These are phyloP conservation scores for Archips xylosteana DNA, from an alignment of 2,888 invertebrate genomes.

Conservation along the genomic window DNA sequence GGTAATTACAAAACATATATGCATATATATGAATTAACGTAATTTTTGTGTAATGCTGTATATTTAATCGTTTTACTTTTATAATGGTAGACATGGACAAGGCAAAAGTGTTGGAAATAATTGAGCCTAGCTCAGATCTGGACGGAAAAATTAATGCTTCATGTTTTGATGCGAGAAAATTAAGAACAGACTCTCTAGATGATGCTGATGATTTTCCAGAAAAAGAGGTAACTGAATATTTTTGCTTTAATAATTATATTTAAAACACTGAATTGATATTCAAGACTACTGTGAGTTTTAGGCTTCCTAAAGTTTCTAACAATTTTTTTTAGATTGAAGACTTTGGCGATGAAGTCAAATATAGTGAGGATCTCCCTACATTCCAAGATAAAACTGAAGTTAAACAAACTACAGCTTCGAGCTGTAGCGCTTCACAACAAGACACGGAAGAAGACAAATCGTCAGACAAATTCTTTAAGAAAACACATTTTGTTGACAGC, in stretches of 20 bases:
- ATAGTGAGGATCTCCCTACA: constrained; percentile 54
- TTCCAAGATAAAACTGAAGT: constrained; percentile 49
- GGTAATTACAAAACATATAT: constrained; percentile 56
- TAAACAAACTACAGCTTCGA: constrained; percentile 51
- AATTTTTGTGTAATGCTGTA: constrained; percentile 7
- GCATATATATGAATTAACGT: background rate
- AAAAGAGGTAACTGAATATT: constrained; percentile 64
- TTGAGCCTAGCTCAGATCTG: constrained; percentile 78
- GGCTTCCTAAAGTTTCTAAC: constrained; percentile 4
- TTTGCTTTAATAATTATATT: background rate
- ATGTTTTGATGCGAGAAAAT: constrained; percentile 78
- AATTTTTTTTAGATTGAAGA: constrained; percentile 66
- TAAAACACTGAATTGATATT: too few species aligned
- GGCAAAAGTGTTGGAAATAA: constrained; percentile 82
- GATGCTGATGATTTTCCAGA: constrained; percentile 84
- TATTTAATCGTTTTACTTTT: background rate
- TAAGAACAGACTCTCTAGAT: constrained; percentile 81
- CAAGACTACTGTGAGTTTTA: background rate
- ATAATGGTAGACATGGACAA: constrained; percentile 79
- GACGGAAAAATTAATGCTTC: constrained; percentile 70
- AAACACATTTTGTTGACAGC: constrained; percentile 68
- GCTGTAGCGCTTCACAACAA: constrained; percentile 53
- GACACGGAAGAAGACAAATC: constrained; percentile 58
- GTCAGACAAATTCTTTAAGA: constrained; percentile 60
- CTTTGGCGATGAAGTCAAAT: constrained; percentile 71